These are phyloP conservation scores for Psilanteris sp. DNA, from an alignment of 1,140 invertebrate species.

Conservation along the genomic window DNA sequence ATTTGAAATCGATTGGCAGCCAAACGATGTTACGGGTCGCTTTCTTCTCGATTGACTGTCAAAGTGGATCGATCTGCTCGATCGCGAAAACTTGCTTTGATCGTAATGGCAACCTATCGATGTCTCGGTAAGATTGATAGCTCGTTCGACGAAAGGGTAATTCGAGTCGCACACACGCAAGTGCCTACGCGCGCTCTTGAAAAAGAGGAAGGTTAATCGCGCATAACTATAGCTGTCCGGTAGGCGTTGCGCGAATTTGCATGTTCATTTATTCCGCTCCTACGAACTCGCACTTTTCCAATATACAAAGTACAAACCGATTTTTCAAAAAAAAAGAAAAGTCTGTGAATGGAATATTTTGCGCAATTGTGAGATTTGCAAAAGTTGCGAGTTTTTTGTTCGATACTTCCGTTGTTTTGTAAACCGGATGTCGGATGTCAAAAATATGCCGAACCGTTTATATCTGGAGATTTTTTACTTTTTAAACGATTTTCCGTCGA, in stretches of 20 bases:
- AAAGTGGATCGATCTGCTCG: slow-evolving; percentile 57
- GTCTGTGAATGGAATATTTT: no score
- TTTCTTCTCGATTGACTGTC: slow-evolving; percentile 50
- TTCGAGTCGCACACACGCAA: slow-evolving; percentile 50
- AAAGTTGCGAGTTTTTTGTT: no score
- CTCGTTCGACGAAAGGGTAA: slow-evolving; percentile 64
- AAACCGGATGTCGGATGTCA: no score
- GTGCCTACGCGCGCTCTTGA: slow-evolving; percentile 48
- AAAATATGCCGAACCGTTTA: no score
- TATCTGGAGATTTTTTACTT: no score
- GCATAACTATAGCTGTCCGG: slow-evolving; percentile 44
- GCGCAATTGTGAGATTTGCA: background rate
- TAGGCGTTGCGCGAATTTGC: slow-evolving; percentile 57
- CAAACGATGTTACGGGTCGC: slow-evolving; percentile 30
- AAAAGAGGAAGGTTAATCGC: slow-evolving; percentile 60
- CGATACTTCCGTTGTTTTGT: no score
- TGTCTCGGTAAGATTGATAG: slow-evolving; percentile 62
- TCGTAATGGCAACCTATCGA: slow-evolving; percentile 64
- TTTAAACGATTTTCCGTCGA: no score
- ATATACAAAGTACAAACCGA: background rate
- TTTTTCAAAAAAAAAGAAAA: no score
- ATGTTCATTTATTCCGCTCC: slow-evolving; percentile 60
- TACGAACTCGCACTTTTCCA: slow-evolving; percentile 49
- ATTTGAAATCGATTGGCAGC: slow-evolving; percentile 48
- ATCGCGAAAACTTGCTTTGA: slow-evolving; percentile 57